Evolutionary conservation across 2,888 invertebrate species (phyloP).

Genomic region (Corythucha ciliata): DNA sequence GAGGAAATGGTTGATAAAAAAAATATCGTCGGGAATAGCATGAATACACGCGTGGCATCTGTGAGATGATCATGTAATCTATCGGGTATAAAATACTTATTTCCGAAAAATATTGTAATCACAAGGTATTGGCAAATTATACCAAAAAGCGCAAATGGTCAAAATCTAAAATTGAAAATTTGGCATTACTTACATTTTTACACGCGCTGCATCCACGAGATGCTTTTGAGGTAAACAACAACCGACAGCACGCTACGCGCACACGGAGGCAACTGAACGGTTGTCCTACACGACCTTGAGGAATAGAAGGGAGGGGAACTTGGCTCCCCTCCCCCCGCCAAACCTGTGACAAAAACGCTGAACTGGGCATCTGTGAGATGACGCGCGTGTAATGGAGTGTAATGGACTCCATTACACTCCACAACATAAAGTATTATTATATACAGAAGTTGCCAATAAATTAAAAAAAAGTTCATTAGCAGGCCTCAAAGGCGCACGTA

Average conservation of each 20-base stretch:
- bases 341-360: too few species aligned
- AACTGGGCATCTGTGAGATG: too few species aligned
- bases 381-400: too few species aligned
- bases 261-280: constrained; percentile 19
- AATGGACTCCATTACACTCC: too few species aligned
- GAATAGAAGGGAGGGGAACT: too few species aligned
- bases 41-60: constrained; percentile 22
- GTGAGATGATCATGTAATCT: constrained; percentile 20
- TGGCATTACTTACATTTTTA: constrained; percentile 21
- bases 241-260: constrained; percentile 16
- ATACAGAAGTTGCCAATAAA: too few species aligned
- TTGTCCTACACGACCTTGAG: constrained; percentile 19
- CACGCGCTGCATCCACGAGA: constrained; percentile 18
- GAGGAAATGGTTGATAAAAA: constrained; percentile 19
- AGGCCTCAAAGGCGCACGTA: too few species aligned
- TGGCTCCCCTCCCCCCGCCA: too few species aligned
- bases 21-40: constrained; percentile 18
- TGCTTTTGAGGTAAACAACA: constrained; percentile 13
- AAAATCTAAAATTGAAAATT: constrained; percentile 19
- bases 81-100: constrained; percentile 20
- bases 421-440: too few species aligned
- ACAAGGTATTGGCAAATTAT: constrained; percentile 21
- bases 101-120: constrained; percentile 24
- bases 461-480: too few species aligned
- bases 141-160: constrained; percentile 19